phyloP scores from a whole-genome alignment of 2,888 invertebrate genomes.

The Lasioglossum lativentre region DNA sequence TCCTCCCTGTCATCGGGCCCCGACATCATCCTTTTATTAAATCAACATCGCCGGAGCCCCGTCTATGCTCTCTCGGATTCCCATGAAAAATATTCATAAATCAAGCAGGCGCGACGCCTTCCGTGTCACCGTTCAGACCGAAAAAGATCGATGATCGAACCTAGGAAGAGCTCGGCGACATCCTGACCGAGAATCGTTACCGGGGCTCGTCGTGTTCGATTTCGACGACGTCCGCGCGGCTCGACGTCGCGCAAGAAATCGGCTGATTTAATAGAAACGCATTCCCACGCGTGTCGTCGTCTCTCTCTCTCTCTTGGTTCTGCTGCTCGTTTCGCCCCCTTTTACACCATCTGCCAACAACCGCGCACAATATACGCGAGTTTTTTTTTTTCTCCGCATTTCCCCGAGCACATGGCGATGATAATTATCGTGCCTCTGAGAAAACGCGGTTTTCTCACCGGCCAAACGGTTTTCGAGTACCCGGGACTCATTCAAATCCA shows the following conservation, averaged over 20 bases:
- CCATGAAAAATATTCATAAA: constrained; percentile 59
- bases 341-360: neutral
- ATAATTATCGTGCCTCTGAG: constrained; percentile 57
- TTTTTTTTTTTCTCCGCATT: constrained; percentile 16
- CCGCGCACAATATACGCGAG: neutral
- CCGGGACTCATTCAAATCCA: constrained; percentile 28
- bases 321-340: neutral
- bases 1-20: constrained; percentile 2
- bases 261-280: constrained; percentile 82
- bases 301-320: neutral
- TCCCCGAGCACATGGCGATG: neutral
- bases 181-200: constrained; percentile 77
- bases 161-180: constrained; percentile 72
- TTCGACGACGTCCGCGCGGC: constrained; percentile 66
- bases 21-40: constrained; percentile 30
- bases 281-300: constrained; percentile 79
- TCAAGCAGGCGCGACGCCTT: constrained; percentile 56
- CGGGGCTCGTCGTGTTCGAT: constrained; percentile 61
- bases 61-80: neutral
- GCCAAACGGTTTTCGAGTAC: constrained; percentile 8
- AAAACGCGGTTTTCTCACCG: constrained; percentile 47
- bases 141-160: constrained; percentile 63
- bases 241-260: constrained; percentile 75
- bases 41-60: constrained; percentile 20
- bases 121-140: constrained; percentile 52